A percentile compares a stretch with the other conserved stretches of the same genome.
These are phyloP conservation scores for Drosophila eugracilis DNA, from an alignment of 1,140 invertebrate species.

Conservation along the genomic window DNA sequence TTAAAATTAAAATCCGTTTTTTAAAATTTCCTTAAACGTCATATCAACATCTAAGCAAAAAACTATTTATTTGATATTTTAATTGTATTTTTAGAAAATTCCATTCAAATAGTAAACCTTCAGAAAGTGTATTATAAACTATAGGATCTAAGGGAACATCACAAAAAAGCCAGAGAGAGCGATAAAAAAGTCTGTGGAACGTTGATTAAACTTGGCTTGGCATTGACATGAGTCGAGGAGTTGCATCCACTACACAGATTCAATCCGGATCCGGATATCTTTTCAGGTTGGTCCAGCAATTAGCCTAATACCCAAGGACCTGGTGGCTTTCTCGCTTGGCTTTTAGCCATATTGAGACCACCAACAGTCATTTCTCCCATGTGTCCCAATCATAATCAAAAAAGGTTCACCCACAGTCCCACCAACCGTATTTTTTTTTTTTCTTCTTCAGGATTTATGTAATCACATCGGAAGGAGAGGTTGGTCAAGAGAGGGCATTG, in stretches of 20 bases:
- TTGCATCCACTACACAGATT: slow-evolving; percentile 38
- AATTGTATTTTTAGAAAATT: background rate
- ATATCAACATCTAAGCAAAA: too few relatives aligned
- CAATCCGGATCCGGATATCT: slow-evolving; percentile 55
- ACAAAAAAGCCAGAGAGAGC: slow-evolving; percentile 8
- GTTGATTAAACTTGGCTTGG: slow-evolving; percentile 75
- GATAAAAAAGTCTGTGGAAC: slow-evolving; percentile 50
- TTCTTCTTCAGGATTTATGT: slow-evolving; percentile 52
- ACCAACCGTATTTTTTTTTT: slow-evolving; percentile 29
- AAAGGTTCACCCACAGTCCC: slow-evolving; percentile 15
- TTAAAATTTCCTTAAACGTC: too few relatives aligned
- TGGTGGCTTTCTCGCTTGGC: slow-evolving; percentile 51
- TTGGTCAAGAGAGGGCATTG: slow-evolving; percentile 12
- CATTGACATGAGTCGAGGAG: slow-evolving; percentile 58
- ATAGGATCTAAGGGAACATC: slow-evolving; percentile 7
- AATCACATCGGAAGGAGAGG: slow-evolving; percentile 33
- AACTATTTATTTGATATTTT: too few relatives aligned
- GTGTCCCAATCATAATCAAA: slow-evolving; percentile 50
- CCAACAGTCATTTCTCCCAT: slow-evolving; percentile 13
- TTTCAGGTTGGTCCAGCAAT: slow-evolving; percentile 65
- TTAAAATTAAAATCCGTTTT: too few relatives aligned
- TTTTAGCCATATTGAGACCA: slow-evolving; percentile 73
- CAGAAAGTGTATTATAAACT: slow-evolving; percentile 23
- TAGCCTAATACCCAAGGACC: slow-evolving; percentile 74
- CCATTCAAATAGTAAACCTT: background rate